Evolutionary conservation across 2,113 vertebrate species (phyloP).

Genomic region (Dissostichus mawsoni): DNA sequence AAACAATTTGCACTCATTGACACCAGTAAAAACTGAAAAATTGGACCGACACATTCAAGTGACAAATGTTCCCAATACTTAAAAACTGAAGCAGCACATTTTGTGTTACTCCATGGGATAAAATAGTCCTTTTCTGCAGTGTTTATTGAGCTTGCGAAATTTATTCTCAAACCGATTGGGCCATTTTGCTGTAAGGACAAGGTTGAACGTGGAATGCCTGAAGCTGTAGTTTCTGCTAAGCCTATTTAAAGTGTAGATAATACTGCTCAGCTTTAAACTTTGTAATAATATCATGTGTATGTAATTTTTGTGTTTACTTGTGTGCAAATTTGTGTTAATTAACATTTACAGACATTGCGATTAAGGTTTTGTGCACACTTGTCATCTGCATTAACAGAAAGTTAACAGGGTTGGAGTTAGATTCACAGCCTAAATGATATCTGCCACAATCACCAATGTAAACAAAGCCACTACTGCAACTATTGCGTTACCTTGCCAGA

Average conservation of each 20-base stretch:
- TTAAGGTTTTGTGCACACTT: too few relatives aligned
- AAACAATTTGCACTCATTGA: constrained; percentile 17
- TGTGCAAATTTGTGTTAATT: not conserved
- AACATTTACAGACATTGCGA: too few relatives aligned
- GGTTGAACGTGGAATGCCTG: constrained; percentile 33
- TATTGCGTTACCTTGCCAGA: too few relatives aligned
- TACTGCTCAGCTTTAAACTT: constrained; percentile 42
- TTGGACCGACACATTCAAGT: not conserved
- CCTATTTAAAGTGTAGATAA: constrained; percentile 38
- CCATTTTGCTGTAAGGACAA: constrained; percentile 47
- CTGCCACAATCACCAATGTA: too few relatives aligned
- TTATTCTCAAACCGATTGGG: constrained; percentile 16
- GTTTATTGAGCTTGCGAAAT: constrained; percentile 49
- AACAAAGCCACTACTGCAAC: too few relatives aligned
- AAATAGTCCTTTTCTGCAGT: constrained; percentile 30
- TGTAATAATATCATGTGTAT: not conserved
- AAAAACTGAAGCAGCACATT: constrained; percentile 11
- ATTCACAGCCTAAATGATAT: too few relatives aligned
- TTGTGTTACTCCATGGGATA: constrained; percentile 11
- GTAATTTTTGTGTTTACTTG: not conserved
- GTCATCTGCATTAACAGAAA: too few relatives aligned
- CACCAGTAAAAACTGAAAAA: not conserved
- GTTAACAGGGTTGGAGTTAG: too few relatives aligned
- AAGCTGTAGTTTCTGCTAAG: constrained; percentile 55
- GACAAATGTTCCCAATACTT: constrained; percentile 9